Conservation (phyloP, 2,113 vertebrate genomes). For the Brachionichthys hirsutus region DNA sequence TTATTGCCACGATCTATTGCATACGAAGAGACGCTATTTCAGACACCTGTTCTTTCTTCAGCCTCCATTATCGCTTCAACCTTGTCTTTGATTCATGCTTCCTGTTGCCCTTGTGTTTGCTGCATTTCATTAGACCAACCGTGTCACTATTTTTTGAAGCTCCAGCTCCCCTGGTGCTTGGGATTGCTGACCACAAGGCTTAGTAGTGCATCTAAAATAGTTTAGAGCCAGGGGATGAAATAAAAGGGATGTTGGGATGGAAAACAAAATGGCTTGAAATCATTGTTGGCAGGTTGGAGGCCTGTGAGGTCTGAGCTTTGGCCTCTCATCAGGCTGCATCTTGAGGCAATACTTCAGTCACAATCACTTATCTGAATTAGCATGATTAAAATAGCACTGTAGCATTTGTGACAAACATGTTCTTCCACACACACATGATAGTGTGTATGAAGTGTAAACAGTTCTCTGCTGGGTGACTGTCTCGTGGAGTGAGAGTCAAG, state of each 20-base stretch:
- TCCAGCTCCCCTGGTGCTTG: constrained; percentile 21
- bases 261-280: constrained; percentile 40
- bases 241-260: constrained; percentile 27
- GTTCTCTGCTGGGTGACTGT: constrained; percentile 10
- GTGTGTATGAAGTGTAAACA: neutral
- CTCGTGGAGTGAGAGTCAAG: constrained; percentile 6
- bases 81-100: no score
- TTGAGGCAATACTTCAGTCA: constrained; percentile 1
- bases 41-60: constrained; percentile 54
- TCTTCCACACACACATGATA: constrained; percentile 2
- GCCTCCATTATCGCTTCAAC: constrained; percentile 29
- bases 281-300: constrained; percentile 35
- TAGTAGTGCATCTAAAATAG: constrained; percentile 36
- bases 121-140: constrained; percentile 22
- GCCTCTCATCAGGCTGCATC: constrained; percentile 2
- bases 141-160: constrained; percentile 20
- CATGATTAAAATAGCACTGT: neutral
- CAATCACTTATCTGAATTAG: neutral
- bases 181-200: constrained; percentile 45
- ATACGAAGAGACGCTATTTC: neutral
- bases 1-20: constrained; percentile 35
- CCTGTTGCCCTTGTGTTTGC: constrained; percentile 45
- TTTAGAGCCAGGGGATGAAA: constrained; percentile 34
- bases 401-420: neutral
- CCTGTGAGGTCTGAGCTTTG: constrained; percentile 19